phyloP scores from a whole-genome alignment of 2,888 invertebrate genomes.

The Aquatica leii region DNA sequence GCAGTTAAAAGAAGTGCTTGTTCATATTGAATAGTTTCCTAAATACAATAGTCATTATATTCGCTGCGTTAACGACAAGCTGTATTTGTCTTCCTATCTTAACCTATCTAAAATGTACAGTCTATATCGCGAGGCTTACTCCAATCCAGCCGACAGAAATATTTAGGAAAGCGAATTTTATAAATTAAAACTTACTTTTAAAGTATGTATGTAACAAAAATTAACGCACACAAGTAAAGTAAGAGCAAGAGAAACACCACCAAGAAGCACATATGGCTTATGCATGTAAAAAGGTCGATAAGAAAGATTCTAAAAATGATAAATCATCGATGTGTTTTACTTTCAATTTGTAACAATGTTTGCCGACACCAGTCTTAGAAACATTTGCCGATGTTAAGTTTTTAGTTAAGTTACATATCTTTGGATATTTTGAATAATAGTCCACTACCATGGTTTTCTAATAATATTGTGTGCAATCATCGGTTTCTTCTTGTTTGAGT shows the following conservation, averaged over 20 bases:
- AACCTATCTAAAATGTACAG: constrained; percentile 1
- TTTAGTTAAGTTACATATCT: no score
- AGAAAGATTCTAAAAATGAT: not conserved
- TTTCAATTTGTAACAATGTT: constrained; percentile 7
- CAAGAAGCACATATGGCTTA: not conserved
- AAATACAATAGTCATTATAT: no score
- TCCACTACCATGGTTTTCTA: no score
- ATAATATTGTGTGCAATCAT: no score
- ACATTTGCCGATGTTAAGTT: no score
- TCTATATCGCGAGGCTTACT: no score
- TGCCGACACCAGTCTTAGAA: constrained; percentile 1
- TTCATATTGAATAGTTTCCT: not conserved
- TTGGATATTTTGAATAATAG: no score
- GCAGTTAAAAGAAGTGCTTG: not conserved
- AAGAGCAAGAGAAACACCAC: not conserved
- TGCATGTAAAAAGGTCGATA: constrained; percentile 1
- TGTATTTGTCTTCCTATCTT: no score
- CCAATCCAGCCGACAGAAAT: not conserved
- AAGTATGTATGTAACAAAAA: not conserved
- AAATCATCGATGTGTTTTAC: not conserved
- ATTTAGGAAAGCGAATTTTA: constrained; percentile 7
- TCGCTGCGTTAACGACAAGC: no score
- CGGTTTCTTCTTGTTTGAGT: no score
- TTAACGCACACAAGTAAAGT: not conserved
- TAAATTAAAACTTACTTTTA: constrained; percentile 7